phyloP scores from a whole-genome alignment of 1,140 invertebrate genomes.

The Brevipalpus yothersi region DNA sequence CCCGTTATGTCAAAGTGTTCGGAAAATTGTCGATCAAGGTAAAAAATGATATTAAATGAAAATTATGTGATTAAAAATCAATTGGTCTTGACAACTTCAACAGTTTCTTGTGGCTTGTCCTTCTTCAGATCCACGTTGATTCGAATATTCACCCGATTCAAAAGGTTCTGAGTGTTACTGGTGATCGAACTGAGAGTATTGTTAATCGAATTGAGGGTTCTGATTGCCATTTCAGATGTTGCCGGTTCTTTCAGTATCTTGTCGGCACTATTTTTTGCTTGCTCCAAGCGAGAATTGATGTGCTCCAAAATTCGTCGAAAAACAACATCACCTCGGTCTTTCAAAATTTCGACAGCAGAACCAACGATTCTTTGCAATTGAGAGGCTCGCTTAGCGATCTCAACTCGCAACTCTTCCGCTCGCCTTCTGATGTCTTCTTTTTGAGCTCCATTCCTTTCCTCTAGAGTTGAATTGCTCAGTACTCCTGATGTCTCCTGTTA shows the following conservation, averaged over 20 bases:
- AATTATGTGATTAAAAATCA: too few species aligned
- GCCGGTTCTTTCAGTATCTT: slow-evolving; percentile 8
- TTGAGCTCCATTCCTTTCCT: too few species aligned
- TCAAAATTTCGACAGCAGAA: slow-evolving; percentile 5
- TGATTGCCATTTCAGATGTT: slow-evolving; percentile 6
- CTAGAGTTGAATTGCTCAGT: too few species aligned
- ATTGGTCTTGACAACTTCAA: not conserved
- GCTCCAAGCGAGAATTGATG: slow-evolving; percentile 6
- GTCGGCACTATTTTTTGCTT: slow-evolving; percentile 6
- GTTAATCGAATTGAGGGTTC: slow-evolving; percentile 7
- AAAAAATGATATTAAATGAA: too few species aligned
- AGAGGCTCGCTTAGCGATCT: slow-evolving; percentile 3
- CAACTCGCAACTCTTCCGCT: slow-evolving; percentile 3
- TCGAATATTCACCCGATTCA: slow-evolving; percentile 6
- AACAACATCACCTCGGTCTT: slow-evolving; percentile 7
- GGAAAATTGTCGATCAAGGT: too few species aligned
- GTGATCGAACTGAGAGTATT: slow-evolving; percentile 5
- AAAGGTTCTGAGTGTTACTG: not conserved
- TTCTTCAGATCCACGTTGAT: slow-evolving; percentile 6
- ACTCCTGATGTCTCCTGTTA: too few species aligned
- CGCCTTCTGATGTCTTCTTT: slow-evolving; percentile 5
- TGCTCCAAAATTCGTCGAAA: slow-evolving; percentile 4
- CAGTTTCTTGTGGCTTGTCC: slow-evolving; percentile 21
- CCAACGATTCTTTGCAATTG: slow-evolving; percentile 9
- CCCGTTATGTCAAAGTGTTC: too few species aligned